Evolutionary conservation across 2,113 vertebrate genomes (phyloP).

Genomic region (Paratilapia polleni): DNA sequence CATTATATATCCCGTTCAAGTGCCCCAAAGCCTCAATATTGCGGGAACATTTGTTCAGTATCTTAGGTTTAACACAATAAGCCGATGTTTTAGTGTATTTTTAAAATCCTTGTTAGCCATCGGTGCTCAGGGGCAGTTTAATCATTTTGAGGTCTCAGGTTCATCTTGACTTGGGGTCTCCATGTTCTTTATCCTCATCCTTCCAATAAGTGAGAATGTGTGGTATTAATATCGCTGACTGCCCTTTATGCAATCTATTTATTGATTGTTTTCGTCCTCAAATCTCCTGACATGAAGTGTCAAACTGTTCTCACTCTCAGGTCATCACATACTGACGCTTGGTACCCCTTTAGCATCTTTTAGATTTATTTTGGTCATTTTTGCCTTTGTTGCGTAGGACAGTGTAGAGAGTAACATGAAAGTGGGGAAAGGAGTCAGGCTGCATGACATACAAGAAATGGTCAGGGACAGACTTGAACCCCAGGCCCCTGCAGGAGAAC

Average conservation of each 20-base stretch:
- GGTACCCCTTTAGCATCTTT: fast-evolving
- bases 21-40: not conserved
- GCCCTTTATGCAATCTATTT: no score
- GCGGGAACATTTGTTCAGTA: not conserved
- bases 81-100: not conserved
- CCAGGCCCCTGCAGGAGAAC: not conserved
- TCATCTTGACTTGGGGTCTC: no score
- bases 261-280: no score
- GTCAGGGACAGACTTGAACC: not conserved
- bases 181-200: no score
- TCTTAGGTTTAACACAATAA: not conserved
- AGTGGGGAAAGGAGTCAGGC: not conserved
- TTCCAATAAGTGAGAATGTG: no score
- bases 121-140: fast-evolving
- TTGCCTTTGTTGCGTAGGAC: not conserved
- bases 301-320: no score
- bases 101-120: not conserved
- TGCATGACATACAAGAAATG: not conserved
- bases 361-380: not conserved
- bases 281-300: no score
- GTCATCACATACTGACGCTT: no score
- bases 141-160: not conserved
- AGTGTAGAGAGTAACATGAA: not conserved
- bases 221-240: no score
- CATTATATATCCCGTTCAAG: not conserved